Conservation (phyloP, 2,797 vertebrate genomes). For the Sorex maritimensis region DNA sequence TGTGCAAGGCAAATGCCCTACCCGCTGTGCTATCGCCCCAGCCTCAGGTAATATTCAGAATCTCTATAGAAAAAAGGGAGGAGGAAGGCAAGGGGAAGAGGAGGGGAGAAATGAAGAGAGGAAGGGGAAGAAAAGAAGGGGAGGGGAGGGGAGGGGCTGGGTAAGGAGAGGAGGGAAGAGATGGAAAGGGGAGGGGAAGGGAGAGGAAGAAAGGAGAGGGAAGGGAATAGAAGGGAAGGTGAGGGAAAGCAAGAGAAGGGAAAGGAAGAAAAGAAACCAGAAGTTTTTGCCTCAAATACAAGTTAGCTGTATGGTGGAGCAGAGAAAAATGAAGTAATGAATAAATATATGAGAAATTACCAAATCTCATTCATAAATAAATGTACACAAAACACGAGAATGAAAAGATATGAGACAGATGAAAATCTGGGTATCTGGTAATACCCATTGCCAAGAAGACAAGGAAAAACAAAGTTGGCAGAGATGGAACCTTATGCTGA, state of each 20-base stretch:
- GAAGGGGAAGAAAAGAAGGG: no score
- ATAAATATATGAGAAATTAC: neutral
- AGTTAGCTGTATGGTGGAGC: neutral
- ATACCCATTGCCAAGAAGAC: neutral
- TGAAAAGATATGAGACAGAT: neutral
- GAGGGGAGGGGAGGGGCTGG: no score
- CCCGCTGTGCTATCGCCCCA: no score
- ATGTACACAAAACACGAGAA: neutral
- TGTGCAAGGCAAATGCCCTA: no score
- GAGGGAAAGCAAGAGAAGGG: no score
- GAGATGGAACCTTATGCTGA: neutral
- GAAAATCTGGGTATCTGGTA: neutral
- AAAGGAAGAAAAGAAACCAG: constrained; percentile 28
- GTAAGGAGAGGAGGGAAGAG: neutral
- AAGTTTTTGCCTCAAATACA: neutral
- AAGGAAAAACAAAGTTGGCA: fast-evolving
- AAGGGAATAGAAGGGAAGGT: neutral
- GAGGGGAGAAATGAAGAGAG: neutral
- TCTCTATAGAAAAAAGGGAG: constrained; percentile 33
- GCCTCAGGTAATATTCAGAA: constrained; percentile 17
- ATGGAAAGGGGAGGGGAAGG: constrained; percentile 11
- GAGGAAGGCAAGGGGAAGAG: constrained; percentile 1
- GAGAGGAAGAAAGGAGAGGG: constrained; percentile 5
- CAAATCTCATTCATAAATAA: constrained; percentile 36
- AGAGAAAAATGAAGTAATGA: neutral